These are phyloP conservation scores for Schizaphis graminum DNA, from an alignment of 2,888 invertebrate genomes.

Conservation along the genomic window DNA sequence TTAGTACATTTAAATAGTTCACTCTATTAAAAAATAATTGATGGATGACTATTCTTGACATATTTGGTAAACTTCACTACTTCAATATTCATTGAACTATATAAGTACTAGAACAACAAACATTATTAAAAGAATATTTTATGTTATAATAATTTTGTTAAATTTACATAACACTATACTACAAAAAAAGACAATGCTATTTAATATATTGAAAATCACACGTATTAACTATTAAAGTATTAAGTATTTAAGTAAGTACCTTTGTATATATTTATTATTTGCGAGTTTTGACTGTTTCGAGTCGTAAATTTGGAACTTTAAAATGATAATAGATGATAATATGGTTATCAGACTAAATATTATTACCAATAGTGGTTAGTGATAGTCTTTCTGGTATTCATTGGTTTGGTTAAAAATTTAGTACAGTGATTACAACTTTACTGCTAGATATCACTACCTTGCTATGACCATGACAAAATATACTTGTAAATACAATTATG, in stretches of 20 bases:
- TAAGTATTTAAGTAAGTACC: not conserved
- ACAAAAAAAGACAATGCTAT: not conserved
- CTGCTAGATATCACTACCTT: constrained; percentile 14
- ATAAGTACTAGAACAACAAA: not conserved
- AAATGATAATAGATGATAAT: not conserved
- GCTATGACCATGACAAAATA: not conserved
- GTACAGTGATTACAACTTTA: not conserved
- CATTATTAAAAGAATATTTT: not conserved
- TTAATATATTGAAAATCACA: not conserved
- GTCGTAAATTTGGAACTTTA: not conserved
- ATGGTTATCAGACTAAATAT: not conserved
- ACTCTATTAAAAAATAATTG: constrained; percentile 14
- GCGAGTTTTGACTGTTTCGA: not conserved
- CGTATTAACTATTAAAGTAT: not conserved
- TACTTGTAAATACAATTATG: not conserved
- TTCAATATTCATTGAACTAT: not conserved
- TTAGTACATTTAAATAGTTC: constrained; percentile 31
- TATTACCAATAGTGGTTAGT: not conserved
- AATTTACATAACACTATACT: not conserved
- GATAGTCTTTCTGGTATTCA: not conserved
- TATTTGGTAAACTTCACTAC: constrained; percentile 7
- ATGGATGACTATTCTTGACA: constrained; percentile 54
- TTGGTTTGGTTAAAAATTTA: not conserved
- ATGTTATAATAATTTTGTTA: not conserved
- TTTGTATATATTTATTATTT: not conserved